Percentiles rank a stretch among this genome's conserved stretches.
Evolutionary conservation across 2,113 vertebrate species (phyloP).

Genomic region (Pleuronectes platessa): DNA sequence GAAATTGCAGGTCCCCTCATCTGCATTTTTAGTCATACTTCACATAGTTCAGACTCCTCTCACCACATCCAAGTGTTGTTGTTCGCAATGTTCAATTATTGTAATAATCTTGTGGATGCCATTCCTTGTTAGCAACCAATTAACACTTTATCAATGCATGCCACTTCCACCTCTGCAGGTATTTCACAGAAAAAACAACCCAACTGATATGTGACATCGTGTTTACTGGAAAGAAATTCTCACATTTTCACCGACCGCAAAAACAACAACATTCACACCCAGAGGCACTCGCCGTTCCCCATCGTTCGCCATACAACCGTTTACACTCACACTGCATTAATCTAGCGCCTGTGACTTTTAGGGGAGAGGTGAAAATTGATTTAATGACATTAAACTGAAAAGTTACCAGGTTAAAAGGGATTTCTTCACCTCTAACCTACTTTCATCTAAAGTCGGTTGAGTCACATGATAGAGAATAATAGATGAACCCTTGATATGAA

Average conservation of each 20-base stretch:
- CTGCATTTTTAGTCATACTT: neutral
- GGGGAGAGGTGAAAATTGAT: too few species aligned
- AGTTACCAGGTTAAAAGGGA: too few species aligned
- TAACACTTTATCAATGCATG: constrained; percentile 11
- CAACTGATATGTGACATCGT: neutral
- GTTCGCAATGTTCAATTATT: neutral
- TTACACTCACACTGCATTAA: neutral
- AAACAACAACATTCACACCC: neutral
- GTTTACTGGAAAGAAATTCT: neutral
- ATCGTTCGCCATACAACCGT: neutral
- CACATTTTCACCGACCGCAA: neutral
- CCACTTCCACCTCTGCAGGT: neutral
- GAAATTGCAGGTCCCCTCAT: constrained; percentile 62
- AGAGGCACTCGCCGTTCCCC: neutral
- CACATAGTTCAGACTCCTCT: neutral
- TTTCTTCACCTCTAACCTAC: too few species aligned
- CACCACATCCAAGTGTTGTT: neutral
- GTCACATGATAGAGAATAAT: constrained; percentile 4
- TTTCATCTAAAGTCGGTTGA: constrained; percentile 27
- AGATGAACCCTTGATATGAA: neutral
- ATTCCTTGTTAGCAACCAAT: neutral
- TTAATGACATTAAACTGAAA: too few species aligned
- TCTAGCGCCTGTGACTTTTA: too few species aligned
- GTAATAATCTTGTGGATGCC: neutral
- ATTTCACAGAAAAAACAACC: neutral